Base-by-base conservation (phyloP, 2,113 vertebrate genomes). In the Pterocles burchelli region DNA sequence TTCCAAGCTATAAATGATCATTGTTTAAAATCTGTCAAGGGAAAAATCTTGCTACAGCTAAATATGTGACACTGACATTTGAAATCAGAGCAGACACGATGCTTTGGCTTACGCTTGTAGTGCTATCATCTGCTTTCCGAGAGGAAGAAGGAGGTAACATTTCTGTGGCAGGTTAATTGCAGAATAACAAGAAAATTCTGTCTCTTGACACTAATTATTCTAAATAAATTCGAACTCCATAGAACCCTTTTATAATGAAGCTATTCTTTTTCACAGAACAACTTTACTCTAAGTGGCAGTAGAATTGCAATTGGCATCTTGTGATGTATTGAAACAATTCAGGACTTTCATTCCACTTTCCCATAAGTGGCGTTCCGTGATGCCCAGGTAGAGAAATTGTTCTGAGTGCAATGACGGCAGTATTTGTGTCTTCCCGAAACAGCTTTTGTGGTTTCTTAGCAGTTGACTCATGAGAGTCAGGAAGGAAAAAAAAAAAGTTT, bases 1-100 rank as follows among this genome's bases (percentile, higher is more conserved):
- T 94, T 97, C 92, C 94, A 89, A 95, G 93, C 95, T 93, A 95
- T 74, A 95, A 96, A 96, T 94, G 28, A 89, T 97, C 91, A 84
- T 94, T 97, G 88, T 96, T 96, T 96, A 94, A 96, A 95, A 96
- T 83, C 78, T 92, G 88, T 95, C 87, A 94, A 89, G 65, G 63
- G 78, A 70, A 90, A 80, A 95, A 78, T 68, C 67, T 93, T 97
- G 89, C 95, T 74, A 80, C 88, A 49, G 67, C 75, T 96, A 96
- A 92, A 89, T 95, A 79, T 93, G 88, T 33, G 34, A 66, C 77
- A 9, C 33, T 96, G 84, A 95, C 81, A 89, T 94, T 96, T 81
- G 95, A 90, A 97, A 92, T 96, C 68, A 31, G 74, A 94, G 66
- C 66, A 95, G 84, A 51, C 70, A 48, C 2, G 6, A 75, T 70